Evolutionary conservation across 2,888 invertebrate species (phyloP), one percentile per base, ranked within the genome.

Genomic region (Eumacrocentrus americanus): DNA sequence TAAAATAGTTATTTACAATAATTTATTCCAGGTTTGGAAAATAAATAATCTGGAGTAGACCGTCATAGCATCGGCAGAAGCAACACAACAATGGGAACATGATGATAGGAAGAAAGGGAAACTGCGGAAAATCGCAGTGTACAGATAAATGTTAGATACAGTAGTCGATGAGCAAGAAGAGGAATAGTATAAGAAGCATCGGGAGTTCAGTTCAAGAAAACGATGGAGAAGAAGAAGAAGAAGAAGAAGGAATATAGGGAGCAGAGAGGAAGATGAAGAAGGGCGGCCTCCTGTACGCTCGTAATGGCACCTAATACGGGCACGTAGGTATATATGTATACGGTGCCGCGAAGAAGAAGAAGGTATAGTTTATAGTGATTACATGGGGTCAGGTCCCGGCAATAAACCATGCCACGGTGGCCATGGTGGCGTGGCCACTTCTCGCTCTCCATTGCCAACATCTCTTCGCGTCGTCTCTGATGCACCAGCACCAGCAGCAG

Each of bases 301-400:
- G 72, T 78, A 79, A 79, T 78, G 72, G 76, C 70, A 77, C 71
- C 74, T 79, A 78, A 79, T 79, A 77, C 75, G 75, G 72, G 69
- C 74, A 74, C 74, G 73, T 75, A 72, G 71, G 64, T 69, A 72
- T 61, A 62, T 40, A 61, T 60, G 40, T 54, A 56, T 52, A 60
- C 60, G 54, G 58, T 58, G 62, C 57, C 37, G 52, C 47, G 38
- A 53, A 53, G 25, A 57, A 48, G 40, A 25, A 57, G 25, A 42
- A 29, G 46, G 46, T 78, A 79, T 78, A 77, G 78, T 77, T 79
- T 80, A 78, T 77, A 79, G 79, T 79, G 79, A 79, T 80, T 80
- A 78, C 79, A 79, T 75, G 79, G 76, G 79, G 79, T 80, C 80
- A 80, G 78, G 78, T 79, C 77, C 58, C 65, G 71, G 78, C 75